A percentile compares a stretch with the other conserved stretches of the same genome.
Evolutionary conservation across 2,113 vertebrate species (phyloP).

Genomic region (Riparia riparia): DNA sequence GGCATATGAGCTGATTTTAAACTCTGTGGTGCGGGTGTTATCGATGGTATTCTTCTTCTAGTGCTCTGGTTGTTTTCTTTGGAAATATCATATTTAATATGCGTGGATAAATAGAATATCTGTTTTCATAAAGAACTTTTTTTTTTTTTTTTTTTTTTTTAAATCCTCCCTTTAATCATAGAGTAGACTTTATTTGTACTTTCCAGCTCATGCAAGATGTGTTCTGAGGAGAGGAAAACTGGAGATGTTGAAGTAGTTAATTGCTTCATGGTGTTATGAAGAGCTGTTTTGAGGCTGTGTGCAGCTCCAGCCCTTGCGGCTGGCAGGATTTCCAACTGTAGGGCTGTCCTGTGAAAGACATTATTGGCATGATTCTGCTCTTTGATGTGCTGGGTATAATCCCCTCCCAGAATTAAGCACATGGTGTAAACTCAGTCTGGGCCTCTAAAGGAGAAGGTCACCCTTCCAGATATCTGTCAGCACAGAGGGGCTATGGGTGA

Average conservation of each 20-base stretch:
- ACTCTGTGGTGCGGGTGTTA: slow-evolving; percentile 41
- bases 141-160: not conserved
- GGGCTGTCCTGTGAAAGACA: not conserved
- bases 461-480: not conserved
- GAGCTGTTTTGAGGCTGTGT: not conserved
- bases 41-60: not conserved
- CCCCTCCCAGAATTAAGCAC: not conserved
- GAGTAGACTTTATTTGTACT: not conserved
- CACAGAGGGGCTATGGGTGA: not conserved
- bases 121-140: not conserved
- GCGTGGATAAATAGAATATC: not conserved
- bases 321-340: not conserved
- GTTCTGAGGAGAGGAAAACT: not conserved
- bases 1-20: slow-evolving; percentile 42
- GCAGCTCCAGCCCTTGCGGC: not conserved
- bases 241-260: not conserved
- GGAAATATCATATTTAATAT: slow-evolving; percentile 28
- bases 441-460: not conserved
- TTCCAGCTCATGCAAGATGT: not conserved
- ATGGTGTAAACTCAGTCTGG: not conserved
- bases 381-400: not conserved
- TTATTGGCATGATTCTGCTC: not conserved
- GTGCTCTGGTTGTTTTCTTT: slow-evolving; percentile 38
- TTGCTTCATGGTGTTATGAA: not conserved
- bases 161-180: not conserved